These are phyloP conservation scores for Grapholita molesta DNA, from an alignment of 1,140 invertebrate species.

Conservation along the genomic window DNA sequence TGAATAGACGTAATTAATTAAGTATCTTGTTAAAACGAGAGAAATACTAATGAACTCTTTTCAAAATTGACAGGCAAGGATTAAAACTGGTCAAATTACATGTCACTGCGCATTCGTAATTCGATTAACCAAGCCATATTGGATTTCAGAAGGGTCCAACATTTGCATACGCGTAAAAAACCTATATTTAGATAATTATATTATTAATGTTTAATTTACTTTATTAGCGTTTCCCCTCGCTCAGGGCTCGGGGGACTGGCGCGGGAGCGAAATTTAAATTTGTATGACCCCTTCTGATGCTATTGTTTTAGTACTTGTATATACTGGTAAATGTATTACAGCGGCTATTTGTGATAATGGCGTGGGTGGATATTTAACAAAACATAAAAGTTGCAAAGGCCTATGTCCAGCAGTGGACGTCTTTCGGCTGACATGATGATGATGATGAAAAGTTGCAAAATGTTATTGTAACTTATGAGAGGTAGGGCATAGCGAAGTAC, in stretches of 20 bases:
- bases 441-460: too few species aligned
- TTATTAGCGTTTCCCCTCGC: constrained; percentile 65
- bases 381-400: too few species aligned
- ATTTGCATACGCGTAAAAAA: constrained; percentile 68
- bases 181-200: constrained; percentile 73
- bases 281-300: constrained; percentile 61
- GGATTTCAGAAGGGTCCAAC: constrained; percentile 51
- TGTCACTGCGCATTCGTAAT: constrained; percentile 35
- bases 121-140: constrained; percentile 49
- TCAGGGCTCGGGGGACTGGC: constrained; percentile 53
- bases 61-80: background rate
- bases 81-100: constrained; percentile 23
- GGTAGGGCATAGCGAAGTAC: too few species aligned
- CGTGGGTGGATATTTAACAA: too few species aligned
- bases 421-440: too few species aligned
- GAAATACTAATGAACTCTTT: constrained; percentile 7
- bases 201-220: constrained; percentile 78
- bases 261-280: constrained; percentile 73
- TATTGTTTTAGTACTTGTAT: constrained; percentile 38
- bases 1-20: background rate
- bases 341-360: too few species aligned
- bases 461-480: too few species aligned
- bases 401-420: too few species aligned
- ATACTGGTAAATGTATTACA: background rate
- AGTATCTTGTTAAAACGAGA: background rate